Percentiles rank a stretch among this genome's conserved stretches.
Conservation (phyloP, 2,888 invertebrate species). For the Pristionchus fissidentatus region DNA sequence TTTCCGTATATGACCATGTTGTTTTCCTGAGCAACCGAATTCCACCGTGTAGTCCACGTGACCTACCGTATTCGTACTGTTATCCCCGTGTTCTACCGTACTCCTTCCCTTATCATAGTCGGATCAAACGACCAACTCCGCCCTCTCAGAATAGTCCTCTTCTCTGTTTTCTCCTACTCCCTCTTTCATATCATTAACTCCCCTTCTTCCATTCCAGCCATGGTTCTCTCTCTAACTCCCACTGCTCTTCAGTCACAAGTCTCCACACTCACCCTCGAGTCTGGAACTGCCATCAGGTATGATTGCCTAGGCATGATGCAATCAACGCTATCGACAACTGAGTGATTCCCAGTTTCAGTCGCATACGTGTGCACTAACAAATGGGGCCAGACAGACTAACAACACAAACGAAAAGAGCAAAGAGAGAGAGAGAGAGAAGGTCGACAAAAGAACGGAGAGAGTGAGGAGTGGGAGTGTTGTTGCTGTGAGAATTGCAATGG, state of each 20-base stretch:
- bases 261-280: constrained; percentile 57
- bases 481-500: too few relatives aligned
- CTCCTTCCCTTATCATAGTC: too few relatives aligned
- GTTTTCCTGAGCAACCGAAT: too few relatives aligned
- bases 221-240: constrained; percentile 34
- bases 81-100: background rate
- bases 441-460: too few relatives aligned
- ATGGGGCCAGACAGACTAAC: background rate
- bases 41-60: too few relatives aligned
- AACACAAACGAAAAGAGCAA: too few relatives aligned
- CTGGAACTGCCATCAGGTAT: constrained; percentile 62
- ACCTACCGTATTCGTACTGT: too few relatives aligned
- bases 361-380: background rate
- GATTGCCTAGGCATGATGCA: constrained; percentile 41
- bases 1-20: too few relatives aligned
- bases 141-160: constrained; percentile 20
- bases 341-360: background rate
- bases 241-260: constrained; percentile 29
- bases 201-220: constrained; percentile 12
- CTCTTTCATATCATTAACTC: background rate
- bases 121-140: too few relatives aligned
- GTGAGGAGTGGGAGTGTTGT: too few relatives aligned
- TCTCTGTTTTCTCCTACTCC: constrained; percentile 36
- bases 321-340: background rate
- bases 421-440: too few relatives aligned